Evolutionary conservation across 2,797 vertebrate genomes (phyloP), one percentile per base, ranked within the genome.

Genomic region (Sylvilagus floridanus): DNA sequence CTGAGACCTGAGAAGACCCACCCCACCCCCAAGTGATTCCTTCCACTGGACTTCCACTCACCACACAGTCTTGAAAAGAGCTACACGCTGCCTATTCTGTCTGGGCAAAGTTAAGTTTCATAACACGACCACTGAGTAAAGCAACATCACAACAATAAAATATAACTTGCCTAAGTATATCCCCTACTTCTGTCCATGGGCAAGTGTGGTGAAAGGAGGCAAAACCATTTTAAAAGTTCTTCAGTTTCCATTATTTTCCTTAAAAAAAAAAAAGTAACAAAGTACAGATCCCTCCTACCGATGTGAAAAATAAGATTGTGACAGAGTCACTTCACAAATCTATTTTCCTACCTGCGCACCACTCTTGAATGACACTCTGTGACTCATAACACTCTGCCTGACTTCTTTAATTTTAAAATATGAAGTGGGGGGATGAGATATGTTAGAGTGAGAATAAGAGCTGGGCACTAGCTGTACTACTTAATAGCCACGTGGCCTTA

Each of bases 111-210:
- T 63, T 30, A 60, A 86, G 60, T 60, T 85, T 94, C 66, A 68
- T n/a, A 94, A 71, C 32, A 93, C 84, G 72, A 77, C 68, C 50
- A 88, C 10, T 86, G 63, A 73, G 76, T 90, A 90, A 90, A 76
- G 71, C 71, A 83, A 88, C 9, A 14, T 28, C 54, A 69, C 37
- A 82, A 72, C 50, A 69, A 69, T 9, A 87, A 69, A 84, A 22
- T 7, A 42, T 50, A 79, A 84, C n/a, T 50, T 78, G n/a, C 37
- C 30, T 32, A 47, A 69, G 30, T 47, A 84, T 10, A 83, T 7
- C 10, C 32, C 32, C 13, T 5, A 4, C 8, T 12, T 73, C n/a
- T n/a, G 4, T 50, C 35, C 19, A 28, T 16, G 35, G 60, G 13
- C 28, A 73, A 85, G 16, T 28, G 42, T 10, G n/a, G 26, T 26